These are phyloP conservation scores for Zoanthus sansibaricus DNA, from an alignment of 92 coral and sea anemone genomes.

Conservation along the genomic window DNA sequence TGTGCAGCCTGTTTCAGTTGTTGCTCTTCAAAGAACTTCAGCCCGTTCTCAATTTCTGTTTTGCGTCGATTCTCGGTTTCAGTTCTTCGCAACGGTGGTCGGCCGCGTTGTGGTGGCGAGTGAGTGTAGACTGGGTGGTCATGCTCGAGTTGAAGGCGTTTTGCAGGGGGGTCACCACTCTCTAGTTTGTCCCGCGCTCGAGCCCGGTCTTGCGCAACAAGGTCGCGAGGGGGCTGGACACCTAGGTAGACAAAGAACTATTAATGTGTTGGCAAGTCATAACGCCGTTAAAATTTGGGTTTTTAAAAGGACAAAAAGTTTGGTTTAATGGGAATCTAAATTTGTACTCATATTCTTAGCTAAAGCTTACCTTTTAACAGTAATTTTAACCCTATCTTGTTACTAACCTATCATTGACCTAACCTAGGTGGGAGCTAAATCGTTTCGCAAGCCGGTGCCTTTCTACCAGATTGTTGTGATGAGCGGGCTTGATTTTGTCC, in stretches of 20 bases:
- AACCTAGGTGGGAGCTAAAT: no score
- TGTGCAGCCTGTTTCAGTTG: conserved; percentile 56
- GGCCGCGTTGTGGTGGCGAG: conserved; percentile 85
- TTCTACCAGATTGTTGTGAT: no score
- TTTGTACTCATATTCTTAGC: no score
- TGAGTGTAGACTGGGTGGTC: conserved; percentile 38
- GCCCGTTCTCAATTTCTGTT: conserved; percentile 55
- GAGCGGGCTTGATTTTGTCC: no score
- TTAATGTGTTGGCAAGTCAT: neutral
- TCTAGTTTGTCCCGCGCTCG: conserved; percentile 78
- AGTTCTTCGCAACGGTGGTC: conserved; percentile 82
- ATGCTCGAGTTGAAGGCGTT: conserved; percentile 75
- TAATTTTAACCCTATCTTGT: no score
- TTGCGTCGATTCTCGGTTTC: conserved; percentile 71
- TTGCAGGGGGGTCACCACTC: conserved; percentile 65
- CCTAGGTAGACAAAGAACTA: conserved; percentile 52
- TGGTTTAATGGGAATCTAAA: no score
- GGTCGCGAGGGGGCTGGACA: conserved; percentile 97
- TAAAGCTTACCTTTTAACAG: no score
- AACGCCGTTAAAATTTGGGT: no score
- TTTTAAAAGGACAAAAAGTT: no score
- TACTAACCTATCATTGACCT: no score
- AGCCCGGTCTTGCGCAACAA: conserved; percentile 91
- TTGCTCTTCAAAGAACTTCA: conserved; percentile 55
- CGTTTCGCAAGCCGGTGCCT: no score